Evolutionary conservation across 2,888 invertebrate species (phyloP), one percentile per base, ranked within the genome.

Genomic region (Sericinus montela): DNA sequence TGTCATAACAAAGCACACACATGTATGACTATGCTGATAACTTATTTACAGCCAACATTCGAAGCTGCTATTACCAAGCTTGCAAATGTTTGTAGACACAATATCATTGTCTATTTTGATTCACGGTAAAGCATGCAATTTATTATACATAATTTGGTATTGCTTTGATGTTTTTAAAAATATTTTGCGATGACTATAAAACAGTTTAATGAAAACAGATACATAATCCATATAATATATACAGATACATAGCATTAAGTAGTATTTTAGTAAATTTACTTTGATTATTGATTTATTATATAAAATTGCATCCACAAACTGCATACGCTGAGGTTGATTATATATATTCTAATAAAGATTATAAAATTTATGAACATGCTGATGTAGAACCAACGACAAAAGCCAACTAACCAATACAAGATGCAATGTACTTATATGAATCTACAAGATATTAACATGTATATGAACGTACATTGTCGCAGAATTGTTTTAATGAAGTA

Each of bases 31-130:
- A 70, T 68, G 75, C 73, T 55, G 48, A 49, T 62, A 66, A 72
- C 64, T 68, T 78, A 77, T 80, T 65, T 81, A 83, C 83, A 82
- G 84, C 84, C 86, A 80, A 78, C 80, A 85, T 84, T 82, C 83
- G 65, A 81, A 84, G 84, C 86, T 57, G 67, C 75, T 80, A 78
- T 67, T 54, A 49, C 29, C 32, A 74, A 76, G 70, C 73, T 64
- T 39, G 54, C 4, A 23, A 66, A 58, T 40, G 40, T 60, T 72
- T 72, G 58, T 63, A 67, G 61, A 67, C 59, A 58, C 51, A 57
- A 49, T 14, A n/a, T 29, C 4, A 49, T 49, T 44, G 44, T 11
- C 8, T 34, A 25, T 8, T 5, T 25, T 25, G 6, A 8, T 25
- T 8, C 1, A 25, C 25, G 8, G 8, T 25, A 25, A 3, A 19